Base-by-base conservation (phyloP, 2,888 invertebrate species). In the Caenorhabditis angaria region DNA sequence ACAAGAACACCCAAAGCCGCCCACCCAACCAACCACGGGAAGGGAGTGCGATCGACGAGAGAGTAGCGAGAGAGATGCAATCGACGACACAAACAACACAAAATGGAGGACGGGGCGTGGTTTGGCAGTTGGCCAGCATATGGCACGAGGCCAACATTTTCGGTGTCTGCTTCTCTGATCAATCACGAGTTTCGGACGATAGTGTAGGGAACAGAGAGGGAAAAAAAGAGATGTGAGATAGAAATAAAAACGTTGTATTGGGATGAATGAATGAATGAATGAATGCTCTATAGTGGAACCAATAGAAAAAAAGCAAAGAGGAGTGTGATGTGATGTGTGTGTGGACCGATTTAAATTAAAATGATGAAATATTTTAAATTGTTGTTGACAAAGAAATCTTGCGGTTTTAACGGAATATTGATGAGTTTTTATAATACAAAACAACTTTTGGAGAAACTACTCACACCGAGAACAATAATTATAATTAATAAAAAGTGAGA, bases 121-220 rank as follows among this genome's bases (percentile, higher is more conserved):
- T 48, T 65, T 70, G 70, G 70, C 51, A 27, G 24, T 14, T 24
- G 54, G 65, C 70, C 70, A 70, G 70, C 70, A 70, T 70, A 61
- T 70, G 69, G 61, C 47, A 48, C 28, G 59, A 24, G 50, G 58
- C 25, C 27, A 58, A 28, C 18, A 29, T 12, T n/a, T n/a, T 41
- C 2, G 6, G 5, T 41, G 41, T 41, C 41, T 41, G 41, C 41
- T 12, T 41, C 41, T 41, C 41, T 41, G 41, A 14, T 32, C 41
- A 18, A 41, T 41, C 41, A 41, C 41, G 41, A 41, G 41, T 41
- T 41, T 41, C 41, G 41, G 10, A 18, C 18, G 41, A 18, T 41
- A 18, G 41, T 12, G 32, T 32, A 12, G 32, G 5, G 32, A 12
- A 32, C 32, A 32, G 41, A 41, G 18, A 41, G 18, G 18, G 10